Evolutionary conservation across 2,113 vertebrate species (phyloP), one percentile per base, ranked within the genome.

Genomic region (Microtus pennsylvanicus): DNA sequence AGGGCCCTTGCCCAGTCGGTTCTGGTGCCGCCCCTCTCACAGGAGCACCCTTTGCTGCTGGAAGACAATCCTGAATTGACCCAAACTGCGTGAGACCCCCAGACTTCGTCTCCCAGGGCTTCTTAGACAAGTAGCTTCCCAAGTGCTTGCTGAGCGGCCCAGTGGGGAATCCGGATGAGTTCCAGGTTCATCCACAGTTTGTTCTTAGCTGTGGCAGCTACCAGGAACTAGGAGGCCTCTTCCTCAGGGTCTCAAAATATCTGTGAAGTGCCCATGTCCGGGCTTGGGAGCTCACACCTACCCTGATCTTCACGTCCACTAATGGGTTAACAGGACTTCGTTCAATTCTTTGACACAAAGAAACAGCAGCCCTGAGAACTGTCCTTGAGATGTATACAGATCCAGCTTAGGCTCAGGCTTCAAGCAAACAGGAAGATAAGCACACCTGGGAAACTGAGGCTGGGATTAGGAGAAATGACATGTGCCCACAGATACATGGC

Each of bases 201-300:
- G n/a, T 3, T 45, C 72, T 75, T 30, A 8, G 33, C 33, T 70
- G 45, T 19, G 50, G 35, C 52, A 82, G 67, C 38, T 83, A 63
- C 3, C 21, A 22, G 30, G 63, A 13, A 47, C 35, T 13, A 19
- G 87, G 3, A 45, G 12, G 65, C 19, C 7, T 12, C 21, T 3
- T 11, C 22, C 33, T 52, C 6, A 4, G 65, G 26, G 61, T 7
- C 87, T 70, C 35, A 1, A 26, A 58, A 28, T 55, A 81, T 14
- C 12, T 12, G 19, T 26, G 35, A 61, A 47, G 22, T 30, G 11
- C 22, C 70, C 61, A 38, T 4, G 4, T 38, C 52, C 24, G 30
- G 0, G 13, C 28, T 45, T 5, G 22, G 26, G 0, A 0, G 52
- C 21, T 33, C 83, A 7, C 7, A 1, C 11, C 10, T 9, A 50